Percentiles rank a stretch among this genome's conserved stretches.
phyloP scores from a whole-genome alignment of 2,888 invertebrate genomes.

The Caenorhabditis sinica region DNA sequence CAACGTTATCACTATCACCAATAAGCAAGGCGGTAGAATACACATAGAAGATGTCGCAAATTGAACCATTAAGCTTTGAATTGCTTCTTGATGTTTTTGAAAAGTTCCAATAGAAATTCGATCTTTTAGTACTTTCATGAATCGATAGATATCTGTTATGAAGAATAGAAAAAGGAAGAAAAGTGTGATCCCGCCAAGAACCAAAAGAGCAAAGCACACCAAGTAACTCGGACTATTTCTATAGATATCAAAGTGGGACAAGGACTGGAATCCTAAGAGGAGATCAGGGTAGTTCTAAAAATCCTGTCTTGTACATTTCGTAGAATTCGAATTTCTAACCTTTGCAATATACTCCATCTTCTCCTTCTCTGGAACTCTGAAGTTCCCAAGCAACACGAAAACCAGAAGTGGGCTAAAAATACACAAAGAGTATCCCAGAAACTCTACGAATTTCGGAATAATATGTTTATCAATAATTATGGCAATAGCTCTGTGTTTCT shows the following conservation, averaged over 20 bases:
- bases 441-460: neutral
- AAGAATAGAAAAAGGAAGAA: neutral
- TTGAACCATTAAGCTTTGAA: neutral
- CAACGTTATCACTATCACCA: neutral
- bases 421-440: neutral
- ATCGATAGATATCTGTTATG: neutral
- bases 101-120: neutral
- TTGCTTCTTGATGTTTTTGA: conserved; percentile 5
- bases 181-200: neutral
- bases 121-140: neutral
- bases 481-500: neutral
- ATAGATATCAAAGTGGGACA: neutral
- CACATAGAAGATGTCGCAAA: neutral
- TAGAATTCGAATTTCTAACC: neutral
- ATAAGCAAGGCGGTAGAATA: neutral
- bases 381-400: neutral
- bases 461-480: neutral
- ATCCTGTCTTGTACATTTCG: neutral
- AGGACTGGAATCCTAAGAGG: neutral
- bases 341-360: neutral
- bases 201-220: neutral
- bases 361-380: neutral
- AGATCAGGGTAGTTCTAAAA: neutral
- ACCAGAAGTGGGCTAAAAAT: neutral
- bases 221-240: neutral